Evolutionary conservation across 2,888 invertebrate species (phyloP).

Genomic region (Venustoraphidia nigricollis): DNA sequence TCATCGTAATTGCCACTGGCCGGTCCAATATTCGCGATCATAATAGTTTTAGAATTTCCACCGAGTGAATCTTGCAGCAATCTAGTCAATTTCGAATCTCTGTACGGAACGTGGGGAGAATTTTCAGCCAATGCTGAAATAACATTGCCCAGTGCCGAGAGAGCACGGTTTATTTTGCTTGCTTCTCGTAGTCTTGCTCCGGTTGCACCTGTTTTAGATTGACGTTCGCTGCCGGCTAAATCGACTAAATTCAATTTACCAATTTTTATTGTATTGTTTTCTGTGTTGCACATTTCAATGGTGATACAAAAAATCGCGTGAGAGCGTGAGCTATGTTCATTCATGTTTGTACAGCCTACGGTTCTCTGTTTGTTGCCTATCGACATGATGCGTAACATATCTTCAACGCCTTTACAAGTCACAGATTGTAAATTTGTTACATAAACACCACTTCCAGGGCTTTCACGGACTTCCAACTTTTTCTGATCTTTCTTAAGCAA

Average conservation of each 20-base stretch:
- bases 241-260: constrained; percentile 96
- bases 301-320: constrained; percentile 98
- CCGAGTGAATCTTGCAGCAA: constrained; percentile 95
- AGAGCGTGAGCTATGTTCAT: constrained; percentile 93
- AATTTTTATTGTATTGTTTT: constrained; percentile 47
- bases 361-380: constrained; percentile 87
- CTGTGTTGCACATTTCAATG: constrained; percentile 78
- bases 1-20: constrained; percentile 97
- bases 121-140: constrained; percentile 93
- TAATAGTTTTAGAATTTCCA: constrained; percentile 96
- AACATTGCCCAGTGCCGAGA: constrained; percentile 96
- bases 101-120: constrained; percentile 90
- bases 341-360: constrained; percentile 95
- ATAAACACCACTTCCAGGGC: constrained; percentile 69
- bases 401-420: constrained; percentile 84
- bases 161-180: constrained; percentile 90
- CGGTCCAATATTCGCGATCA: constrained; percentile 98
- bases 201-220: constrained; percentile 90
- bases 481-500: constrained; percentile 42
- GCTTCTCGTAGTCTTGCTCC: constrained; percentile 90
- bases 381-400: constrained; percentile 89
- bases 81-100: constrained; percentile 93
- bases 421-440: constrained; percentile 90
- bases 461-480: constrained; percentile 44
- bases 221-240: constrained; percentile 94